phyloP scores from a whole-genome alignment of 2,797 vertebrate species.

The Erithacus rubecula region DNA sequence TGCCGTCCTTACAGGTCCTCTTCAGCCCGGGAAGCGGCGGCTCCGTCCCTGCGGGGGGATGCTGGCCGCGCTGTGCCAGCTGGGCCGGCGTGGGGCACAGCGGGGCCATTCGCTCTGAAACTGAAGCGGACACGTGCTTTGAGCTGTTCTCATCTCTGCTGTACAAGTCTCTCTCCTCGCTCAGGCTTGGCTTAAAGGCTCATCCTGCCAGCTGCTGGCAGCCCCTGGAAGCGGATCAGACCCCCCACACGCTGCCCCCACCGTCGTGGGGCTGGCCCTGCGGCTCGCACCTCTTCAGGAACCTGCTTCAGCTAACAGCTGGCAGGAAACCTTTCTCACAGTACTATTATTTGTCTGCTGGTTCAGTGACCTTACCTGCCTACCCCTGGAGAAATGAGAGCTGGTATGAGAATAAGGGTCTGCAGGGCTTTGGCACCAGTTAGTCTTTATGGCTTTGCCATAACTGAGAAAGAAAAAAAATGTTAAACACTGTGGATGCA shows the following conservation, averaged over 20 bases:
- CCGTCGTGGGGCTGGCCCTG: not conserved
- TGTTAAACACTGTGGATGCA: not conserved
- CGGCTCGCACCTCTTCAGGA: not conserved
- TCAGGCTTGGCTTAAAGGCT: not conserved
- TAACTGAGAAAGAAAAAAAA: not conserved
- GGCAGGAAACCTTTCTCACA: not conserved
- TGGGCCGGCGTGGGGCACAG: not conserved
- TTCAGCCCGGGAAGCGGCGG: not conserved
- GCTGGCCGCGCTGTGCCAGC: not conserved
- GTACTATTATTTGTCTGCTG: not conserved
- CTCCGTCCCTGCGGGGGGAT: fast-evolving
- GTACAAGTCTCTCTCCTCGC: not conserved
- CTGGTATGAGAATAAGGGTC: not conserved
- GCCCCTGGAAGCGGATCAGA: not conserved
- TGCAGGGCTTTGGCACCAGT: not conserved
- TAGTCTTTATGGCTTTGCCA: not conserved
- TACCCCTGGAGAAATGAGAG: not conserved
- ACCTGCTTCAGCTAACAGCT: not conserved
- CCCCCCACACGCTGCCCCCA: not conserved
- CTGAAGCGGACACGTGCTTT: not conserved
- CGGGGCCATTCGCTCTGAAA: fast-evolving
- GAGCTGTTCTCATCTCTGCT: not conserved
- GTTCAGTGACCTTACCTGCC: not conserved
- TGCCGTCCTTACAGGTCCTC: not conserved
- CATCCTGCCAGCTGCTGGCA: not conserved